phyloP scores from a whole-genome alignment of 2,888 invertebrate genomes.

The Branchipolynoe longqiensis region DNA sequence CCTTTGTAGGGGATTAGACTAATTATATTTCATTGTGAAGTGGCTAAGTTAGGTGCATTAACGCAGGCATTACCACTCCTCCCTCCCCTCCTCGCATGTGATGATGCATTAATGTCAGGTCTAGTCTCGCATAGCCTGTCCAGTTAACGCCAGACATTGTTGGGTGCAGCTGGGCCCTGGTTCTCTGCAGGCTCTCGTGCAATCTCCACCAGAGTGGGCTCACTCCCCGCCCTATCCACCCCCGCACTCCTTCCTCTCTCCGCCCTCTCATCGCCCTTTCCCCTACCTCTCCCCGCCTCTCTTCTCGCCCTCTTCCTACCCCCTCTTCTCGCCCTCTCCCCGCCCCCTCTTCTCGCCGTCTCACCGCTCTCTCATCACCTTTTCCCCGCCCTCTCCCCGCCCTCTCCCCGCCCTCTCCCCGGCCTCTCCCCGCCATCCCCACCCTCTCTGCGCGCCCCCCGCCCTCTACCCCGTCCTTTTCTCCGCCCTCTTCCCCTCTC shows the following conservation, averaged over 20 bases:
- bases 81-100: too few species aligned
- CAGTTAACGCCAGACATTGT: too few species aligned
- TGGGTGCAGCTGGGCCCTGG: too few species aligned
- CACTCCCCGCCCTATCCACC: neutral
- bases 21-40: too few species aligned
- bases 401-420: neutral
- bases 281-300: neutral
- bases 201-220: too few species aligned
- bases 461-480: neutral
- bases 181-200: too few species aligned
- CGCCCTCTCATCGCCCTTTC: neutral
- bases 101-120: too few species aligned
- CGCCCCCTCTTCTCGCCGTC: neutral
- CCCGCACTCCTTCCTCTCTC: neutral
- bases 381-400: neutral
- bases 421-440: neutral
- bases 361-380: neutral
- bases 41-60: too few species aligned
- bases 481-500: neutral
- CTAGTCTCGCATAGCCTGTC: too few species aligned
- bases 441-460: neutral
- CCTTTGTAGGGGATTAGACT: too few species aligned
- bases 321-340: neutral
- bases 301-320: neutral
- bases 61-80: too few species aligned